A percentile compares a stretch with the other conserved stretches of the same genome.
These are phyloP conservation scores for Nomada fucata DNA, from an alignment of 2,888 invertebrate species.

Conservation along the genomic window DNA sequence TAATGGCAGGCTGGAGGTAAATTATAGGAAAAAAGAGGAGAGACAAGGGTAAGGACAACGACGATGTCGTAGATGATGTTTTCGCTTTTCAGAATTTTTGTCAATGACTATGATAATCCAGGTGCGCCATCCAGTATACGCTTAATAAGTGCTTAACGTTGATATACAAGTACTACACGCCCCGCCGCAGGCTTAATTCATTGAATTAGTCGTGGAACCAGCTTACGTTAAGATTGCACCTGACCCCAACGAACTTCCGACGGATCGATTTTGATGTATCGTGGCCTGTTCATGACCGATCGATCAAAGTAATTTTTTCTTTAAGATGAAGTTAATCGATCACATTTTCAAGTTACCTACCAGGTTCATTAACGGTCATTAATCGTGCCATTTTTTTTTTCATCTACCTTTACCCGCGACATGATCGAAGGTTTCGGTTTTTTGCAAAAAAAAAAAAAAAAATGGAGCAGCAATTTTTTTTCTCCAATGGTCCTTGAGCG, in stretches of 20 bases:
- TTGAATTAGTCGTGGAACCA: constrained; percentile 57
- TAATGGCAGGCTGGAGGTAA: neutral
- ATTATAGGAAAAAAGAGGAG: constrained; percentile 16
- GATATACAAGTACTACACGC: constrained; percentile 45
- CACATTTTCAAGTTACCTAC: constrained; percentile 34
- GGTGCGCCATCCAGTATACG: constrained; percentile 29
- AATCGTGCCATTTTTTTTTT: too few species aligned
- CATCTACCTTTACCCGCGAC: neutral
- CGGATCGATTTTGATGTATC: constrained; percentile 43
- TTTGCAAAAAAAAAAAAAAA: neutral
- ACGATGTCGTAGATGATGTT: constrained; percentile 18
- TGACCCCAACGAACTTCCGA: constrained; percentile 47
- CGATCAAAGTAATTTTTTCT: constrained; percentile 51
- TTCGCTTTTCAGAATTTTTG: constrained; percentile 4
- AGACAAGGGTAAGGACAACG: neutral
- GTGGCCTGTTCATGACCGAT: constrained; percentile 18
- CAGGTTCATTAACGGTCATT: constrained; percentile 51
- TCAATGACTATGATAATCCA: constrained; percentile 33
- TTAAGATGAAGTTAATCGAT: constrained; percentile 55
- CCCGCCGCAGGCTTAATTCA: constrained; percentile 53
- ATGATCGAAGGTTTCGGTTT: constrained; percentile 1
- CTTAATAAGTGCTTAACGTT: constrained; percentile 54
- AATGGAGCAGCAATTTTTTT: neutral
- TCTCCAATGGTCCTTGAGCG: too few species aligned
- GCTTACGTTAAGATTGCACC: constrained; percentile 49